phyloP scores from a whole-genome alignment of 2,113 vertebrate genomes.

The Peromyscus leucopus region DNA sequence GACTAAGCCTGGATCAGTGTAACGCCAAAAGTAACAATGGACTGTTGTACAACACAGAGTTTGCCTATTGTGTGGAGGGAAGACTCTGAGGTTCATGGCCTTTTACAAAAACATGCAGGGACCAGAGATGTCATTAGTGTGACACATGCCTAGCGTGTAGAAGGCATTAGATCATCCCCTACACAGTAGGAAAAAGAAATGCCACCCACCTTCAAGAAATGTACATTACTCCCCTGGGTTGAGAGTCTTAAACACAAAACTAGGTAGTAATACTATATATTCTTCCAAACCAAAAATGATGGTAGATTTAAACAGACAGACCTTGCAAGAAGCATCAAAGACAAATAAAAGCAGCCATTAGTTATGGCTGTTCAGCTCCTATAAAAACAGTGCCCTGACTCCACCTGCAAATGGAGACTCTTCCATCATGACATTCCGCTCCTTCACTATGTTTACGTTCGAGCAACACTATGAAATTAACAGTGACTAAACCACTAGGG shows the following conservation, averaged over 20 bases:
- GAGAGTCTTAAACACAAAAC: neutral
- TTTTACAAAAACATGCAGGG: neutral
- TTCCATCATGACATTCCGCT: neutral
- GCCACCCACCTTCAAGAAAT: neutral
- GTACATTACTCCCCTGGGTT: neutral
- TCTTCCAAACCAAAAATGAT: conserved; percentile 29
- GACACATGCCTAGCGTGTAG: neutral
- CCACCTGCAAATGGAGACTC: neutral
- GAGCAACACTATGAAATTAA: neutral
- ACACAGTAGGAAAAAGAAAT: neutral
- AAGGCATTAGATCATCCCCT: neutral
- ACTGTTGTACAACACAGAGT: neutral
- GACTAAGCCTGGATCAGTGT: neutral
- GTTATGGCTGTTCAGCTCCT: neutral
- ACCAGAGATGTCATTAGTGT: neutral
- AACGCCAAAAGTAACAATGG: neutral
- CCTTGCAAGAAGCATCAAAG: conserved; percentile 42
- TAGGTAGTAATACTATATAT: neutral
- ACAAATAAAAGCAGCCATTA: conserved; percentile 26
- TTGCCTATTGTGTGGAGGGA: neutral
- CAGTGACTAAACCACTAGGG: neutral
- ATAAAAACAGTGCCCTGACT: neutral
- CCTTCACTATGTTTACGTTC: neutral
- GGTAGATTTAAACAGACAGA: neutral
- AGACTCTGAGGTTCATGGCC: neutral